phyloP scores from a whole-genome alignment of 2,113 vertebrate genomes.

The Hucho hucho region DNA sequence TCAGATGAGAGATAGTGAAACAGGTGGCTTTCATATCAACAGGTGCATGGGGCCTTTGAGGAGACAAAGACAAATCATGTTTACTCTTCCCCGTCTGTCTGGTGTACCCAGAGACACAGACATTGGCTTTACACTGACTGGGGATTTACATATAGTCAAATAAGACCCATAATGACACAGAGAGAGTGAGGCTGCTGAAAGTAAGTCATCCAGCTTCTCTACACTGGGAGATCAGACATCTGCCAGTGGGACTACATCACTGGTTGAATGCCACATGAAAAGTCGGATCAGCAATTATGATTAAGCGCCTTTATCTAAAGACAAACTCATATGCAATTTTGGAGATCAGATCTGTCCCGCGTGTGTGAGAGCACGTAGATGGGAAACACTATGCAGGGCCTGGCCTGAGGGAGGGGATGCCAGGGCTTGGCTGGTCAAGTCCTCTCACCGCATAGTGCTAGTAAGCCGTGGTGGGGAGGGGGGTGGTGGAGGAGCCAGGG shows the following conservation, averaged over 20 bases:
- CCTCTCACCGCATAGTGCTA: neutral
- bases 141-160: conserved; percentile 29
- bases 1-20: conserved; percentile 23
- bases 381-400: no score
- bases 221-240: no score
- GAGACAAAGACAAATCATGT: conserved; percentile 45
- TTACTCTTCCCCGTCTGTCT: conserved; percentile 40
- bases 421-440: conserved; percentile 12
- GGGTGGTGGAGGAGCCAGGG: neutral
- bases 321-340: conserved; percentile 54
- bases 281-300: conserved; percentile 44
- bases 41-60: conserved; percentile 27
- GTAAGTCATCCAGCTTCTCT: neutral
- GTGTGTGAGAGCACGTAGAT: conserved; percentile 49
- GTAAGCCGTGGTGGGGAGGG: conserved; percentile 5
- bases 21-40: conserved; percentile 24
- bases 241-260: conserved; percentile 6
- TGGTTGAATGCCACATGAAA: conserved; percentile 36
- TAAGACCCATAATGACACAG: neutral
- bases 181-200: neutral
- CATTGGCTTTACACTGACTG: neutral
- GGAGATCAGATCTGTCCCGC: conserved; percentile 45
- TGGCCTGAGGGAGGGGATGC: no score
- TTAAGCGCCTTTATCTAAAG: conserved; percentile 57
- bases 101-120: neutral